Evolutionary conservation across 2,797 vertebrate species (phyloP), one percentile per base, ranked within the genome.

Genomic region (Alca torda): DNA sequence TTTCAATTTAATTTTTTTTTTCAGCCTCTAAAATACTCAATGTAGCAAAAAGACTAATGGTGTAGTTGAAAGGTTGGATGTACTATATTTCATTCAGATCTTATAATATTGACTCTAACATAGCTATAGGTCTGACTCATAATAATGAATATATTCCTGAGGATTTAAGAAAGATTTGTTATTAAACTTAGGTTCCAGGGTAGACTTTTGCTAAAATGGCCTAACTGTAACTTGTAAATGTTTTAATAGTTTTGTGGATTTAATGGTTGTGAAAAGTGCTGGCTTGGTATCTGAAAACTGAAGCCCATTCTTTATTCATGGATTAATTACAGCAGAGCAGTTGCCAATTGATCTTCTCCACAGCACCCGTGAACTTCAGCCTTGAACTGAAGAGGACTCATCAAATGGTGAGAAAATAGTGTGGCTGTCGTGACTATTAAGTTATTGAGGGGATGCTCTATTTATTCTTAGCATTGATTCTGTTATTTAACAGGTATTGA

Each of bases 391-490:
- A 78, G 81, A 94, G 67, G 69, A 89, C 50, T 72, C 65, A 67
- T 89, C 78, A 80, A 85, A 95, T 81, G 94, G 94, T 97, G 90
- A 96, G 94, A 87, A 94, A 83, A 75, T 37, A 68, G 6, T 10
- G 23, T 86, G 30, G 25, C 54, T 72, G 45, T 80, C 1, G 1
- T 85, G 53, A 64, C 53, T 82, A 14, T 79, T 63, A 78, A 84
- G 30, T 88, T 91, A 41, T 46, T 43, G 51, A 84, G 43, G 33
- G 60, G 68, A 73, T 95, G 64, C 43, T 72, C 13, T 74, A 10
- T 57, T 91, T n/a, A 12, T 84, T 33, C 18, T 43, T 88, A 78
- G 24, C 25, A 79, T 59, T 61, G 33, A 45, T 91, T 91, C 31
- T 88, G 16, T 78, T 78, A 75, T 84, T 93, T 84, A 75, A 69